Percentiles rank a stretch among this genome's conserved stretches.
Conservation (phyloP, 2,797 vertebrate genomes). For the Pitangus sulphuratus region DNA sequence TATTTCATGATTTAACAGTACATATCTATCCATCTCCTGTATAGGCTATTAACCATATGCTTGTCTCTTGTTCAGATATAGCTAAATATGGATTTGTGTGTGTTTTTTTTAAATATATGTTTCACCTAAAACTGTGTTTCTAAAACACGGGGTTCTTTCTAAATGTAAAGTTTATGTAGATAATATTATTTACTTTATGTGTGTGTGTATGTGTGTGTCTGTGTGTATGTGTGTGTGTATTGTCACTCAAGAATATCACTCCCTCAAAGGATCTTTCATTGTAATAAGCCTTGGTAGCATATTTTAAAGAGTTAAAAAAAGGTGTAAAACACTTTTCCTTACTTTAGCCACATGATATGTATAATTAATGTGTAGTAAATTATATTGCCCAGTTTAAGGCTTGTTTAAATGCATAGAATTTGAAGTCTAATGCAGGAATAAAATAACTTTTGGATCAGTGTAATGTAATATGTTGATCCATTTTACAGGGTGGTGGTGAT, state of each 20-base stretch:
- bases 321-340: conserved; percentile 72
- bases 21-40: not conserved
- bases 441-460: conserved; percentile 80
- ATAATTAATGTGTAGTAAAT: conserved; percentile 82
- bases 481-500: conserved; percentile 79
- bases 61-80: not conserved
- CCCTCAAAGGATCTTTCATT: not conserved
- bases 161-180: not conserved
- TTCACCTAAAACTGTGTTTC: not conserved
- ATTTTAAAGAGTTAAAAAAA: conserved; percentile 67
- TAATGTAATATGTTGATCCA: conserved; percentile 83
- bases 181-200: not conserved
- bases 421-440: conserved; percentile 77
- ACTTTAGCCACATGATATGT: conserved; percentile 69
- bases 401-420: conserved; percentile 86
- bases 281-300: not conserved
- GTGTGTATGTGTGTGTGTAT: not conserved
- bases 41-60: not conserved
- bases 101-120: not conserved
- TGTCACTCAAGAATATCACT: not conserved
- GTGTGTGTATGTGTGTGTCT: too few species aligned
- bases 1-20: not conserved
- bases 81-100: not conserved
- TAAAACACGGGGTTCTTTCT: not conserved
- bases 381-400: conserved; percentile 78